Conservation (phyloP, 2,797 vertebrate species). For the Cryptoprocta ferox region DNA sequence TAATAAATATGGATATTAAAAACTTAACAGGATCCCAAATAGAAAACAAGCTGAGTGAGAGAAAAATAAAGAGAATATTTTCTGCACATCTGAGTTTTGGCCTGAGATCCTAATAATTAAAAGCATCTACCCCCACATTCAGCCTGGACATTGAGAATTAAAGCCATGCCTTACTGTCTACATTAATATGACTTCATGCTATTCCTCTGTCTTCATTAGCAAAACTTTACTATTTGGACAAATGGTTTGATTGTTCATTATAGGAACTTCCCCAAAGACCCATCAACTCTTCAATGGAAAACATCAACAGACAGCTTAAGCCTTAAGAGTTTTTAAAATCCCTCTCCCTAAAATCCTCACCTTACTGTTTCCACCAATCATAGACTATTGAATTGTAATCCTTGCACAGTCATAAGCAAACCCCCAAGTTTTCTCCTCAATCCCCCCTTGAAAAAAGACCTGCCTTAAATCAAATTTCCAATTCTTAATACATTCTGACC, state of each 20-base stretch:
- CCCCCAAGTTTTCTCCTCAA: background rate
- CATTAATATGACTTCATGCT: background rate
- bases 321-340: background rate
- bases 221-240: background rate
- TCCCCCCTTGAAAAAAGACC: background rate
- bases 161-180: background rate
- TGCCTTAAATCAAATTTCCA: background rate
- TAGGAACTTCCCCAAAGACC: background rate
- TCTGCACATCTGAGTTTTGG: background rate
- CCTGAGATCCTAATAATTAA: background rate
- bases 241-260: background rate
- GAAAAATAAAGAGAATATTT: background rate
- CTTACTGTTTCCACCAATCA: background rate
- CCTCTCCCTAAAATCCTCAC: background rate
- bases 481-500: background rate
- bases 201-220: background rate
- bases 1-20: conserved; percentile 34
- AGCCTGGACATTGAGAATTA: background rate
- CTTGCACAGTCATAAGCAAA: background rate
- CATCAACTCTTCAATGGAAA: conserved; percentile 15
- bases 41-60: conserved; percentile 8
- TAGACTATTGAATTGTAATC: background rate
- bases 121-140: background rate
- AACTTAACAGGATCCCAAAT: background rate
- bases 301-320: background rate